Conservation (phyloP, 2,888 invertebrate genomes). For the Sepioteuthis lessoniana region DNA sequence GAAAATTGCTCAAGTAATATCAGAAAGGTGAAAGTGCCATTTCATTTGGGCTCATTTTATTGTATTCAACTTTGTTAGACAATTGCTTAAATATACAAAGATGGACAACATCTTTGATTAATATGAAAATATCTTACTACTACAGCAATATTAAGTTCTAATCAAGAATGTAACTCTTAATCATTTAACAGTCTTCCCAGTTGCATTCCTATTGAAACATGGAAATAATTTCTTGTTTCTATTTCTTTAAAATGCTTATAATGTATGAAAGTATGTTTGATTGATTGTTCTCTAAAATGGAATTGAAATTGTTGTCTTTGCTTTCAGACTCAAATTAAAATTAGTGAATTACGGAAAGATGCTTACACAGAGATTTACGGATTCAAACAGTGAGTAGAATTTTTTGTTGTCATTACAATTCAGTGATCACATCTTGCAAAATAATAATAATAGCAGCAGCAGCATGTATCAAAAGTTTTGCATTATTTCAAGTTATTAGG, state of each 20-base stretch:
- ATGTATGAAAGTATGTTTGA: neutral
- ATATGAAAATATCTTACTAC: too few species aligned
- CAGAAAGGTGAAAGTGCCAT: neutral
- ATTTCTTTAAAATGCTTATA: neutral
- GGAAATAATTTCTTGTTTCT: neutral
- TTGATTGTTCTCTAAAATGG: too few species aligned
- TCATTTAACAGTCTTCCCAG: neutral
- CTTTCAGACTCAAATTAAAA: neutral
- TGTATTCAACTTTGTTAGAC: neutral
- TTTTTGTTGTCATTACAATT: neutral
- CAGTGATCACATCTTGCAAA: neutral
- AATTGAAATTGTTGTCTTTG: neutral
- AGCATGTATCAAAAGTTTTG: too few species aligned
- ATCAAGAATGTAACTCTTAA: neutral
- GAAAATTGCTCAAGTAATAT: too few species aligned
- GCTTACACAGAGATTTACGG: constrained; percentile 46
- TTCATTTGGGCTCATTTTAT: neutral
- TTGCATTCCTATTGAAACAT: neutral
- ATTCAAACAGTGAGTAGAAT: constrained; percentile 51
- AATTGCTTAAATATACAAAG: neutral
- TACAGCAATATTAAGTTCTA: neutral
- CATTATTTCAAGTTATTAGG: too few species aligned
- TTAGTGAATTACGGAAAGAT: constrained; percentile 44
- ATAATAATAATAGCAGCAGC: neutral
- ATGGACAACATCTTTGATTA: too few species aligned